A percentile compares a stretch with the other conserved stretches of the same genome.
phyloP scores from a whole-genome alignment of 1,140 invertebrate genomes.

The Araneus ventricosus region DNA sequence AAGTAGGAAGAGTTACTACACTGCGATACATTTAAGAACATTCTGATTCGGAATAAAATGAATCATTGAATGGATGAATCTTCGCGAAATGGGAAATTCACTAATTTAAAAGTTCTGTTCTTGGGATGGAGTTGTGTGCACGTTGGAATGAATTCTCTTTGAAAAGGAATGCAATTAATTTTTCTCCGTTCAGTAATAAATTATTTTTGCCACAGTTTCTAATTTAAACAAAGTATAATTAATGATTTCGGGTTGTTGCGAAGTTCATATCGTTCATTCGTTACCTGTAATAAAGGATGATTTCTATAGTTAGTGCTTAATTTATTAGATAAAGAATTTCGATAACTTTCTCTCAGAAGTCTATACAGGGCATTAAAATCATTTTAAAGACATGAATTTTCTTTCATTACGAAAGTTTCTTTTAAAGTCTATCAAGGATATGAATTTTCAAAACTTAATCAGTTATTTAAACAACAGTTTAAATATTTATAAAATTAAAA shows the following conservation, averaged over 20 bases:
- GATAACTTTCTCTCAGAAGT: no score
- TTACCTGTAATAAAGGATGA: background rate
- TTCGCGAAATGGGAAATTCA: background rate
- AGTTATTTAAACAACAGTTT: no score
- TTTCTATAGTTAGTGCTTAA: background rate
- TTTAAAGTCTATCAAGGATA: no score
- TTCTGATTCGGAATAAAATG: background rate
- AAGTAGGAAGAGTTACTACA: background rate
- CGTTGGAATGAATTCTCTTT: background rate
- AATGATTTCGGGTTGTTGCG: background rate
- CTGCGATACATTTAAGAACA: slow-evolving; percentile 23
- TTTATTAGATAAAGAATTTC: background rate
- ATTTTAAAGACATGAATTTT: no score
- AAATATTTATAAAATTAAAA: no score
- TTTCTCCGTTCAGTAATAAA: background rate
- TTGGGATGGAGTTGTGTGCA: background rate
- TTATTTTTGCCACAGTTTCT: slow-evolving; percentile 16
- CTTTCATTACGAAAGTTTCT: no score
- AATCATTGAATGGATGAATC: background rate
- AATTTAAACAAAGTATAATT: background rate
- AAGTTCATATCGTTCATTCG: background rate
- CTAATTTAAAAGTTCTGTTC: slow-evolving; percentile 4
- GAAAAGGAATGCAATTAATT: slow-evolving; percentile 27
- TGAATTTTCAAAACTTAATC: no score
- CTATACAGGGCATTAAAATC: no score